Percentiles rank a stretch among this genome's conserved stretches.
These are phyloP conservation scores for Eulemur rubriventer DNA, from an alignment of 2,797 vertebrate genomes.

Conservation along the genomic window DNA sequence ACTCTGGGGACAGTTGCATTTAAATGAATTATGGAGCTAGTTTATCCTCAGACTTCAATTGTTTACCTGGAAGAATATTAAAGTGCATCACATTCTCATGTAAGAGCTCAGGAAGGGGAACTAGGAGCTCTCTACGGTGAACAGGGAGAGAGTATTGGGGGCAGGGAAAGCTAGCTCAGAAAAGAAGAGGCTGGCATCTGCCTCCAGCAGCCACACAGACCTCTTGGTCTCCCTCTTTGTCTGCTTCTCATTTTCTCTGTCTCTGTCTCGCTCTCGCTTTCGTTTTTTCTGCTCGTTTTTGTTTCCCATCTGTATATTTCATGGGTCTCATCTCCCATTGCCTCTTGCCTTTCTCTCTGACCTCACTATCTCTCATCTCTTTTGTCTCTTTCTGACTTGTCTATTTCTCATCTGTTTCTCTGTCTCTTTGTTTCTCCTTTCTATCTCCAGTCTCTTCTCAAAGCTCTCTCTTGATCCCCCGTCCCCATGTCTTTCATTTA, in stretches of 20 bases:
- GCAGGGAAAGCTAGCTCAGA: neutral
- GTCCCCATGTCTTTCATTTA: neutral
- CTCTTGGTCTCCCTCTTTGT: neutral
- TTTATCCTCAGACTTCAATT: neutral
- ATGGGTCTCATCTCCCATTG: neutral
- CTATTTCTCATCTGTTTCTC: neutral
- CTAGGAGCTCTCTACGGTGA: neutral
- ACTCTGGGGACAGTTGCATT: neutral
- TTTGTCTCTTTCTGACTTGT: neutral
- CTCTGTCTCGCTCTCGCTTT: neutral
- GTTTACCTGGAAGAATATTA: neutral
- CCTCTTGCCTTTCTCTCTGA: neutral
- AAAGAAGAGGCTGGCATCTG: neutral
- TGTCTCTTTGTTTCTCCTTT: neutral
- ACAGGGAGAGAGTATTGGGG: fast-evolving
- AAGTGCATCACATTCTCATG: neutral
- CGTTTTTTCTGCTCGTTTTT: neutral
- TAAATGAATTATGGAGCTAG: neutral
- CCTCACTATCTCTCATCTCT: neutral
- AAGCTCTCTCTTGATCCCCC: neutral
- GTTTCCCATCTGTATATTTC: neutral
- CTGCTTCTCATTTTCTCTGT: neutral
- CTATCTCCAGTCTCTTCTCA: neutral
- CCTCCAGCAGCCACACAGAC: neutral
- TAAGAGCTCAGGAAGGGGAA: neutral